Percentiles rank a stretch among this genome's conserved stretches.
Conservation (phyloP, 2,888 invertebrate genomes). For the Agelastica alni region DNA sequence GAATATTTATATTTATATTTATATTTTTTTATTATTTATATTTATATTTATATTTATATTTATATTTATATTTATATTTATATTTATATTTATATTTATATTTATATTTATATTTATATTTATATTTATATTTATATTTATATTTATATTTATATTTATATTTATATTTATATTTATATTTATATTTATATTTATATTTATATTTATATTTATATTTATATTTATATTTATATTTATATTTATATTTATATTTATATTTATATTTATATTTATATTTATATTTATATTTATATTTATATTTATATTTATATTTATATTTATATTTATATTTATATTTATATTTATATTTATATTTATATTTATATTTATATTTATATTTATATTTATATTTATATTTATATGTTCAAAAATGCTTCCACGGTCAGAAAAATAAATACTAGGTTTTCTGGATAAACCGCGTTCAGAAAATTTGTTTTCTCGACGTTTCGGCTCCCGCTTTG, state of each 20-base stretch:
- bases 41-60: background rate
- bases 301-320: background rate
- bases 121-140: background rate
- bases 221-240: background rate
- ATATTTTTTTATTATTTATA: background rate
- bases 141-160: background rate
- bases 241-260: background rate
- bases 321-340: background rate
- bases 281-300: background rate
- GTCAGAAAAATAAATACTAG: too few species aligned
- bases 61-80: background rate
- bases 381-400: too few species aligned
- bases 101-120: background rate
- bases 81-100: background rate
- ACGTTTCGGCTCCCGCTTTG: too few species aligned
- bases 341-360: background rate
- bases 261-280: too few species aligned
- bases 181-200: background rate
- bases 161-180: background rate
- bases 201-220: background rate
- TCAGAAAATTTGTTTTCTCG: too few species aligned
- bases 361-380: background rate
- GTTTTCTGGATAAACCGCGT: too few species aligned
- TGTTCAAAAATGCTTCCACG: too few species aligned
- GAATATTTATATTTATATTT: conserved; percentile 4